Percentiles rank a stretch among this genome's conserved stretches.
These are phyloP conservation scores for Nothocercus julius DNA, from an alignment of 2,113 vertebrate species.

Conservation along the genomic window DNA sequence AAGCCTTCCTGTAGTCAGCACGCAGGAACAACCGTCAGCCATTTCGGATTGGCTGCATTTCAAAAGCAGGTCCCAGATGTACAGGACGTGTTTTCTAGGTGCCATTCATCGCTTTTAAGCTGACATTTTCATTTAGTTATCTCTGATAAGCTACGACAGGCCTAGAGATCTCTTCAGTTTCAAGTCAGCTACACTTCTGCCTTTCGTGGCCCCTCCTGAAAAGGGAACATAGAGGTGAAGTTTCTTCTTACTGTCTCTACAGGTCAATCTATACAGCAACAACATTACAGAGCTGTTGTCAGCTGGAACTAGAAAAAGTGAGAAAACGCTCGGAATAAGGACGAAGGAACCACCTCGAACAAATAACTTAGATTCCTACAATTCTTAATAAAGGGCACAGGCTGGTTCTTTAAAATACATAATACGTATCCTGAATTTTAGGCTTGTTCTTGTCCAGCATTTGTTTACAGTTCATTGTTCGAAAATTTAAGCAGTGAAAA, in stretches of 20 bases:
- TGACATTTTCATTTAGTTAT: conserved; percentile 45
- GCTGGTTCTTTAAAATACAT: background rate
- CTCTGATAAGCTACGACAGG: conserved; percentile 43
- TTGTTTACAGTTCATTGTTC: background rate
- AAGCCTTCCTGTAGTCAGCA: background rate
- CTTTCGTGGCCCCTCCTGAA: background rate
- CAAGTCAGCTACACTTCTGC: conserved; percentile 16
- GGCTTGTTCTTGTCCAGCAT: background rate
- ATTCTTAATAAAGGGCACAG: background rate
- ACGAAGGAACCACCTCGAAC: background rate
- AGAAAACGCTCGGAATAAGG: background rate
- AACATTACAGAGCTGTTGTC: background rate
- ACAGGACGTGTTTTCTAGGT: conserved; percentile 20
- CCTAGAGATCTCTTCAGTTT: conserved; percentile 1
- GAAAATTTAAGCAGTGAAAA: background rate
- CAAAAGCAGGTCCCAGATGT: conserved; percentile 1
- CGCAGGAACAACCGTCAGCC: conserved; percentile 20
- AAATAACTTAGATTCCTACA: background rate
- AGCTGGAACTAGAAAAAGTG: background rate
- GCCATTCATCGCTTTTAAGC: conserved; percentile 34
- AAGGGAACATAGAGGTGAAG: background rate
- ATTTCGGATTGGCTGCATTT: conserved; percentile 32
- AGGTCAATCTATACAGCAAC: background rate
- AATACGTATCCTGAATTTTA: background rate
- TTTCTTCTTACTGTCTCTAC: background rate